phyloP scores from a whole-genome alignment of 2,113 vertebrate species.

The Dicrurus megarhynchus region DNA sequence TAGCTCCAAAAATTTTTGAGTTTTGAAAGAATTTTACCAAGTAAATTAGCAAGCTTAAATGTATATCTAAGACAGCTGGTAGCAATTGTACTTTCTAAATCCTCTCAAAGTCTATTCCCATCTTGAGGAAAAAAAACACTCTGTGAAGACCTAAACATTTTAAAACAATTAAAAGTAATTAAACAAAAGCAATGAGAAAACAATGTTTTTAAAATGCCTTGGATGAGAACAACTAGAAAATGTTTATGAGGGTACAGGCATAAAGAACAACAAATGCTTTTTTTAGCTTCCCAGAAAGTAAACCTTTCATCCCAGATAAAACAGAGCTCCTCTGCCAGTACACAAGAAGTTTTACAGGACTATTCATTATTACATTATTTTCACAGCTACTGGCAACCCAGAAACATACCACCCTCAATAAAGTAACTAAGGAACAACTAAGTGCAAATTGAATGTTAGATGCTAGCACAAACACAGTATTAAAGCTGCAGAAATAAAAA shows the following conservation, averaged over 20 bases:
- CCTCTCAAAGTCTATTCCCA: not conserved
- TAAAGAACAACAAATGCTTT: not conserved
- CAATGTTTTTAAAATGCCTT: not conserved
- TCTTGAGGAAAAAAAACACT: not conserved
- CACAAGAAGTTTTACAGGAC: slow-evolving; percentile 2
- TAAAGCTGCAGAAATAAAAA: not conserved
- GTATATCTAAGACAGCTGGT: not conserved
- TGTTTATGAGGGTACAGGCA: not conserved
- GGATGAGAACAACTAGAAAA: not conserved
- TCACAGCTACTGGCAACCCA: not conserved
- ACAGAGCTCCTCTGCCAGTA: not conserved
- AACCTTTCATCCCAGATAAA: slow-evolving; percentile 2
- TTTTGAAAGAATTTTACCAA: not conserved
- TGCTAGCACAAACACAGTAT: not conserved
- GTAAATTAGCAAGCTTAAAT: not conserved
- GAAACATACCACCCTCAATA: not conserved
- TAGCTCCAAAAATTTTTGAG: not conserved
- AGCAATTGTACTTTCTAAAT: not conserved
- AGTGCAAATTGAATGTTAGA: not conserved
- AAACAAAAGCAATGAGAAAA: not conserved
- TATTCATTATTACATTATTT: not conserved
- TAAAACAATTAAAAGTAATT: not conserved
- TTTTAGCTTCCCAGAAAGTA: slow-evolving; percentile 18
- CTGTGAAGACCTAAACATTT: not conserved
- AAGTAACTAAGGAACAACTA: not conserved